phyloP scores from a whole-genome alignment of 1,140 invertebrate genomes.

The Stenopsyche tienmushanensis region DNA sequence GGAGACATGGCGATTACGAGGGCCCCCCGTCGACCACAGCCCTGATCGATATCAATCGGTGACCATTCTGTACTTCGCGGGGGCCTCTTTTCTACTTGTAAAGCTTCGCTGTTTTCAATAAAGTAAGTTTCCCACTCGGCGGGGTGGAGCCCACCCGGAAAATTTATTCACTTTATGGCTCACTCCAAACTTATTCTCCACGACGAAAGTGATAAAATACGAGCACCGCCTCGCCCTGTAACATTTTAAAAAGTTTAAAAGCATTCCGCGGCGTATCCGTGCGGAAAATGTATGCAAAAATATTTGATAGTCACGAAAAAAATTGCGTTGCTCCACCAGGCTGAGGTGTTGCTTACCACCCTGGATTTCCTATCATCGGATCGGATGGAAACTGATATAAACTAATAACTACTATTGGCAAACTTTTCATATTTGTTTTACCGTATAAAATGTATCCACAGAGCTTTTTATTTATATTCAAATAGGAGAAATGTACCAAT shows the following conservation, averaged over 20 bases:
- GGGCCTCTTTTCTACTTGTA: neutral
- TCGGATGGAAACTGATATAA: too few relatives aligned
- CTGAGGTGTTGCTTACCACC: too few relatives aligned
- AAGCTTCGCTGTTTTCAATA: neutral
- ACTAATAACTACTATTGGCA: too few relatives aligned
- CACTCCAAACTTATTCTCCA: slow-evolving; percentile 24
- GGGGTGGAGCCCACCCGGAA: slow-evolving; percentile 1
- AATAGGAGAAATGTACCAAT: too few relatives aligned
- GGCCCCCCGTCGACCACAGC: neutral
- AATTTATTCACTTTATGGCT: slow-evolving; percentile 37
- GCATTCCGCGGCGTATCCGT: neutral
- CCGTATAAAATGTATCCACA: too few relatives aligned
- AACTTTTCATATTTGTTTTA: too few relatives aligned
- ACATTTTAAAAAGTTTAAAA: slow-evolving; percentile 31
- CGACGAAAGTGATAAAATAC: slow-evolving; percentile 30
- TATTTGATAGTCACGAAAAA: slow-evolving; percentile 10
- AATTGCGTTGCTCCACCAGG: too few relatives aligned
- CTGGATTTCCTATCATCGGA: too few relatives aligned
- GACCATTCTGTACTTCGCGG: neutral
- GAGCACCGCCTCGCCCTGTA: neutral
- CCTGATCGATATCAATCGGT: neutral
- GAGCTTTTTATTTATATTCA: too few relatives aligned
- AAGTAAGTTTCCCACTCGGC: neutral
- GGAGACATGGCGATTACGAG: neutral
- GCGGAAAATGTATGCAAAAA: slow-evolving; percentile 17